These are phyloP conservation scores for Xenopus tropicalis DNA, from an alignment of 2,113 vertebrate genomes.

Conservation along the genomic window UCB_Xtro_10.0 CM004447.2:13094001-13094500, in stretches of 20 bases:
- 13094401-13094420: constrained; percentile 31
- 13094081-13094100: too few relatives aligned
- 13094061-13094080: too few relatives aligned
- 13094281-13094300: background rate
- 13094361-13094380: constrained; percentile 30
- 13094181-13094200: too few relatives aligned
- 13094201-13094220: too few relatives aligned
- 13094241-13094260: background rate
- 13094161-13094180: too few relatives aligned
- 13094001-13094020: too few relatives aligned
- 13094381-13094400: constrained; percentile 25
- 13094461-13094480: constrained; percentile 56
- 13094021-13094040: too few relatives aligned
- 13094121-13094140: too few relatives aligned
- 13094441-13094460: constrained; percentile 35
- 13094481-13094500: constrained; percentile 77
- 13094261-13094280: background rate
- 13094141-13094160: too few relatives aligned
- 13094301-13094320: background rate
- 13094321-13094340: background rate
- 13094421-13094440: constrained; percentile 35
- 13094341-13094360: background rate
- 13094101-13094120: too few relatives aligned
- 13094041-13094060: too few relatives aligned
- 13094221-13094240: too few relatives aligned